These are phyloP conservation scores for Sycophila texana DNA, from an alignment of 2,888 invertebrate genomes.

Conservation along the genomic window DNA sequence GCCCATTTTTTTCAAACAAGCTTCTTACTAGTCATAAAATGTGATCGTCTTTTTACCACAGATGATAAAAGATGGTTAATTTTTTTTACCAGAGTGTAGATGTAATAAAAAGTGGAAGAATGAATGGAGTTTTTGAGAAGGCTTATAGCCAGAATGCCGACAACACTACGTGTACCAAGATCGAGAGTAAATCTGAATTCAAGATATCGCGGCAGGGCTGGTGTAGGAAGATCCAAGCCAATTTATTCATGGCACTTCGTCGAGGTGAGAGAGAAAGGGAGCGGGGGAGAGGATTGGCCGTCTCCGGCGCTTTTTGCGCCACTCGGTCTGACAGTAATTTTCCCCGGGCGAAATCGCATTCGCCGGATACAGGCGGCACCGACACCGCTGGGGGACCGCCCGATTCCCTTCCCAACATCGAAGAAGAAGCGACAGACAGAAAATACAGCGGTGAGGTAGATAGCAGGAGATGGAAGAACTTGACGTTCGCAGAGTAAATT, in stretches of 20 bases:
- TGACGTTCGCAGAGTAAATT: not conserved
- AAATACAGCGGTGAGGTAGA: not conserved
- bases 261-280: constrained; percentile 5
- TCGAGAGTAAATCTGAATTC: constrained; percentile 26
- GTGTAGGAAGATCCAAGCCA: not conserved
- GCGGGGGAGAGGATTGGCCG: no score
- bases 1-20: no score
- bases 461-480: not conserved
- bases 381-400: not conserved
- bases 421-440: not conserved
- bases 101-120: no score
- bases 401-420: not conserved
- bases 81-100: no score
- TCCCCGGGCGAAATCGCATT: constrained; percentile 2
- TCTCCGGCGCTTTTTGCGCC: not conserved
- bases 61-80: no score
- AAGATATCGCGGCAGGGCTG: not conserved
- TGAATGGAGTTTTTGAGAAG: no score
- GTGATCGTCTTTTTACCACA: no score
- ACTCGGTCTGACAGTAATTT: constrained; percentile 22
- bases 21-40: no score
- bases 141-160: not conserved
- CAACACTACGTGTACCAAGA: not conserved
- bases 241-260: constrained; percentile 31
- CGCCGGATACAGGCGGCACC: not conserved